Percentiles rank a stretch among this genome's conserved stretches.
phyloP scores from a whole-genome alignment of 1,140 invertebrate species.

The Chelonus insularis region DNA sequence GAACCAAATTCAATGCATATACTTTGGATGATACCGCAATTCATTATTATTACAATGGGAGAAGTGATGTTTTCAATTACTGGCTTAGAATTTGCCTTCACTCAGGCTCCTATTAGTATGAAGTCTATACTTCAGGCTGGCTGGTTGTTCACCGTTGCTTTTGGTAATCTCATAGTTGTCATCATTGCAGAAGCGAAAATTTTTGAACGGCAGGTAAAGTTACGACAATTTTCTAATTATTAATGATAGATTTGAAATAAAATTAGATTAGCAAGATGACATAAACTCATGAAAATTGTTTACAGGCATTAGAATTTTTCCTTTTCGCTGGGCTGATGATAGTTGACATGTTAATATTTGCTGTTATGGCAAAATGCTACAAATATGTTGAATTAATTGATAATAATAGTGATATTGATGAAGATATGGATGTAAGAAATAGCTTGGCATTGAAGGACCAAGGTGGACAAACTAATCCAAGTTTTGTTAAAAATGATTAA shows the following conservation, averaged over 20 bases:
- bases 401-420: slow-evolving; percentile 30
- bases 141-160: slow-evolving; percentile 87
- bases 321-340: slow-evolving; percentile 86
- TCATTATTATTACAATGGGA: slow-evolving; percentile 81
- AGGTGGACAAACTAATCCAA: slow-evolving; percentile 31
- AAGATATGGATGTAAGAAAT: slow-evolving; percentile 7
- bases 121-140: slow-evolving; percentile 88
- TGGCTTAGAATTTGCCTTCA: slow-evolving; percentile 90
- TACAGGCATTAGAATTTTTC: slow-evolving; percentile 83
- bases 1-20: slow-evolving; percentile 75
- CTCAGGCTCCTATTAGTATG: slow-evolving; percentile 87
- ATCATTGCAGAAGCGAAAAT: slow-evolving; percentile 75
- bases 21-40: slow-evolving; percentile 84
- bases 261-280: too few species aligned
- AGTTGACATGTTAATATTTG: slow-evolving; percentile 80
- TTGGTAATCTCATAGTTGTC: slow-evolving; percentile 90
- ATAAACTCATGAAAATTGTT: slow-evolving; percentile 27
- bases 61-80: slow-evolving; percentile 90
- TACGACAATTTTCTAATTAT: background rate
- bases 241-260: too few species aligned
- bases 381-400: slow-evolving; percentile 62
- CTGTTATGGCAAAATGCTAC: slow-evolving; percentile 73
- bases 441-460: slow-evolving; percentile 34
- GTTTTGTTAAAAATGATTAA: slow-evolving; percentile 35
- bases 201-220: slow-evolving; percentile 67